Conservation (phyloP, 1,140 invertebrate species). For the Nomia melanderi region DNA sequence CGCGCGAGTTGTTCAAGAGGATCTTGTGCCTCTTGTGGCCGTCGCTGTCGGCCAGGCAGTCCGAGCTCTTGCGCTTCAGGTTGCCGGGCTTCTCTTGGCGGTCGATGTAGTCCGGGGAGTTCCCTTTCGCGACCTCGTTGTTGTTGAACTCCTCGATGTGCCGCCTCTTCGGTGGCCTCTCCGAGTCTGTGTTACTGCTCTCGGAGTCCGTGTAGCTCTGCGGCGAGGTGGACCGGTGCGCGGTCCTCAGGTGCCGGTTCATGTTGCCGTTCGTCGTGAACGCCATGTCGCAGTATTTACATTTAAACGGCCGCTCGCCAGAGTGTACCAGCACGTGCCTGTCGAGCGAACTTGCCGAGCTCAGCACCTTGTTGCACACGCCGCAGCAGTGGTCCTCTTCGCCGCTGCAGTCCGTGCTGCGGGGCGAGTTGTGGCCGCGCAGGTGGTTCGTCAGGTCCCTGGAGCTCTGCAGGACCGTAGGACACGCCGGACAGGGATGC, state of each 20-base stretch:
- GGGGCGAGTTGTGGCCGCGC: constrained; percentile 81
- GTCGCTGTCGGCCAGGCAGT: constrained; percentile 61
- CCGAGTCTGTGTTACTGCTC: constrained; percentile 78
- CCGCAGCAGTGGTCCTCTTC: constrained; percentile 77
- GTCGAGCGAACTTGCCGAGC: constrained; percentile 89
- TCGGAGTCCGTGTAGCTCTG: constrained; percentile 75
- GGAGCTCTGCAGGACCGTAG: constrained; percentile 77
- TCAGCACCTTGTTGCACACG: constrained; percentile 83
- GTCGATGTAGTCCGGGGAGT: constrained; percentile 67
- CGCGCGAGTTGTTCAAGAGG: constrained; percentile 57
- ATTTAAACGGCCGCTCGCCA: constrained; percentile 89
- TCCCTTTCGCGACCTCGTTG: constrained; percentile 75
- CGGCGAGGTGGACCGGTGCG: constrained; percentile 73
- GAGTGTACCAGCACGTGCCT: constrained; percentile 89
- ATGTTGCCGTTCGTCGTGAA: constrained; percentile 95
- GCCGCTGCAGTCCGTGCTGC: constrained; percentile 71
- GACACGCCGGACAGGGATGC: constrained; percentile 82
- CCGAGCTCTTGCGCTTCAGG: constrained; percentile 67
- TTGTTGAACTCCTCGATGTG: constrained; percentile 79
- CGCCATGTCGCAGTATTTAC: constrained; percentile 88
- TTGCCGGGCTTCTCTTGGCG: constrained; percentile 20
- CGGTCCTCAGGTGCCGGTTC: constrained; percentile 91
- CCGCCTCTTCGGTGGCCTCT: constrained; percentile 75
- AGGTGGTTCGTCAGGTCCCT: constrained; percentile 84
- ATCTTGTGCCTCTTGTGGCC: constrained; percentile 67